Base-by-base conservation (phyloP, 2,888 invertebrate genomes). In the Empis livida region DNA sequence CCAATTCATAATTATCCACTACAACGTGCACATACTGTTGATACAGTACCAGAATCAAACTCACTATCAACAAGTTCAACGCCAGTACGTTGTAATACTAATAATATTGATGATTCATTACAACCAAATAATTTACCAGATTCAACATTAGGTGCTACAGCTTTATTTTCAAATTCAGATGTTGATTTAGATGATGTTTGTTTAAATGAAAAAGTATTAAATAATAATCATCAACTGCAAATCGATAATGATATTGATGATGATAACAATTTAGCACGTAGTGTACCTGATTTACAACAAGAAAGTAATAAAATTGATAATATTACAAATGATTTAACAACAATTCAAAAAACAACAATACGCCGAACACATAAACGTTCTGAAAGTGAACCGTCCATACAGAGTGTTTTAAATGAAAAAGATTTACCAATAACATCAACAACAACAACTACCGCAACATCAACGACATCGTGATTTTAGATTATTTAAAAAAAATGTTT, bases 121-220 rank as follows among this genome's bases (percentile, higher is more conserved):
- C 45, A 38, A 14, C 42, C 39, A 32, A 43, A 10, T 42, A 42
- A 11, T 10, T 44, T 15, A 46, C 74, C 73, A 17, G 76, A 78
- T 58, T 70, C 78, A 57, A 41, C 14, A 57, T 71, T 86, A 58
- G 77, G 83, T 47, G 78, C 82, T 5, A 80, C 84, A 10, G 83
- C 86, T 2, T 79, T 91, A 51, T 86, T 90, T 65, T 86, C 88
- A 2, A 91, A 92, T 61, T 90, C 90, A 61, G 85, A 87, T 11
- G 88, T 87, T 3, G 86, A 84, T 60, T 68, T 88, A 44, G 85
- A 87, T 57, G 87, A 85, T 58, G 84, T 86, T 8, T 84, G 82
- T 55, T 72, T 91, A 11, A 89, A 88, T 61, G 89, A 90, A 58
- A 82, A 82, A 57, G 65, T 83, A 45, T 60, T 80, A 56, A 50